Base-by-base conservation (phyloP, 2,113 vertebrate genomes). In the Gadus macrocephalus region DNA sequence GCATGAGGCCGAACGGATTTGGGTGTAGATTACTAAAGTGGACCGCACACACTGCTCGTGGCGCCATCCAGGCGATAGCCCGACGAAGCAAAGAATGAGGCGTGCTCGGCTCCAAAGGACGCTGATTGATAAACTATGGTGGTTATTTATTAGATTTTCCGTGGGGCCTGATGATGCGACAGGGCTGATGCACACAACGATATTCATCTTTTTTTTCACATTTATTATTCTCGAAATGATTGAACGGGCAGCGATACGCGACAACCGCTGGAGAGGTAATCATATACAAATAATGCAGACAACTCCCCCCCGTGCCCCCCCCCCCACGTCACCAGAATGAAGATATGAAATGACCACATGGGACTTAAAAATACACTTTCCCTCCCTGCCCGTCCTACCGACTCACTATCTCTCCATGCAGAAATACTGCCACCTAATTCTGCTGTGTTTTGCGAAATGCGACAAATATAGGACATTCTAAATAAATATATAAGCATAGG, bases 1-100 rank as follows among this genome's bases (percentile, higher is more conserved):
- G 55, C 68, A 72, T 12, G 69, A 66, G 71, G 64, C 72, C 42
- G 68, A 69, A 72, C 55, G 70, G 63, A 71, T 79, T 64, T 78
- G 31, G 64, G 66, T 77, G 80, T 71, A 75, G 79, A 86, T 82
- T 62, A 86, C 79, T 82, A n/a, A 61, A 61, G 59, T 19, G 20
- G 17, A 62, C 12, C 12, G 16, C 19, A 62, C 19, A 25, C 20
- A 25, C 60, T 62, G 19, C 20, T 7, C 7, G 55, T 17, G 15
- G 55, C 55, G 55, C n/a, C 2, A 25, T 17, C 3, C 55, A 14
- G 3, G 6, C 16, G 15, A 7, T 58, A 7, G n/a, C 55, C 15
- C 15, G n/a, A 6, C n/a, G 15, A 58, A 16, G n/a, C 9, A n/a
- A 16, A 58, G 15, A 58, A n/a, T 3, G 55, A n/a, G 12, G 42